Evolutionary conservation across 2,113 vertebrate species (phyloP).

Genomic region (Puntigrus tetrazona): DNA sequence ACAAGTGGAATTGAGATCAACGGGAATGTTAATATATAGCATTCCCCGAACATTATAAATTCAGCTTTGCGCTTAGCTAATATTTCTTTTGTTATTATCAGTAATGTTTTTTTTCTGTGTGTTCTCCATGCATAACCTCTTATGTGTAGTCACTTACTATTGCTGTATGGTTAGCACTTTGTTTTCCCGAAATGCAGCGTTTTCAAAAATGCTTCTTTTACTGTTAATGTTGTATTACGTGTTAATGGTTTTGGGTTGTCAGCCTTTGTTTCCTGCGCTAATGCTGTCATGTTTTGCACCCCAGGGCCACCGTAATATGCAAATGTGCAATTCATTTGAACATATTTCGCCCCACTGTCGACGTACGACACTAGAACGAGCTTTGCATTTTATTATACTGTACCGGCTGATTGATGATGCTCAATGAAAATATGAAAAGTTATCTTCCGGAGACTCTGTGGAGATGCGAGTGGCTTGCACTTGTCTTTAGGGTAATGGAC

Average conservation of each 20-base stretch:
- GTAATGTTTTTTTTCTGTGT: not conserved
- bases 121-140: not conserved
- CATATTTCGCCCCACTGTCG: not conserved
- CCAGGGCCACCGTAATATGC: conserved; percentile 2
- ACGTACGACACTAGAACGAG: not conserved
- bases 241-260: conserved; percentile 35
- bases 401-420: conserved; percentile 21
- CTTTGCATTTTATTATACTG: not conserved
- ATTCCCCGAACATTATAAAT: not conserved
- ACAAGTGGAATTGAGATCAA: not conserved
- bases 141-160: not conserved
- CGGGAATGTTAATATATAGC: not conserved
- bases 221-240: conserved; percentile 28
- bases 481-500: conserved; percentile 33
- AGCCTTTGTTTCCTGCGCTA: not conserved
- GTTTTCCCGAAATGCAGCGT: conserved; percentile 1
- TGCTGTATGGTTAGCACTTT: not conserved
- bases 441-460: conserved; percentile 12
- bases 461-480: conserved; percentile 6
- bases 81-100: not conserved
- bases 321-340: conserved; percentile 11
- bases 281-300: conserved; percentile 9
- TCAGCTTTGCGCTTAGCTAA: not conserved
- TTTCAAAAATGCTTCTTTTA: conserved; percentile 2
- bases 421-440: conserved; percentile 6